Conservation (phyloP, 2,888 invertebrate species). For the Adelphocoris suturalis region DNA sequence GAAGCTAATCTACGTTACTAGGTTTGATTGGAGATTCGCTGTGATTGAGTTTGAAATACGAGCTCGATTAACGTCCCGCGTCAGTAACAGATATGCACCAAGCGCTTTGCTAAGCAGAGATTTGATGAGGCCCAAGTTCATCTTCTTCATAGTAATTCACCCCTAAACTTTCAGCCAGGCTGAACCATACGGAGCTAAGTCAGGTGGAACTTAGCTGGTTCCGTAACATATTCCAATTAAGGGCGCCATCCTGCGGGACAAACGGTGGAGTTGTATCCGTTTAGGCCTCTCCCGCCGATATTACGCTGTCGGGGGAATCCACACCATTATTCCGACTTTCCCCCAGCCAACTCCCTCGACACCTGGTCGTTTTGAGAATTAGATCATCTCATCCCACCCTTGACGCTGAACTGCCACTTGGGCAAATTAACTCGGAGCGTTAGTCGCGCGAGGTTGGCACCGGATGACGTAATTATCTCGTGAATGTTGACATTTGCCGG, state of each 20-base stretch:
- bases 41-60: too few species aligned
- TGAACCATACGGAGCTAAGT: background rate
- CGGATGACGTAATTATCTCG: background rate
- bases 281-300: background rate
- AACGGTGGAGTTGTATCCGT: background rate
- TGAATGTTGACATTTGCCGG: background rate
- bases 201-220: background rate
- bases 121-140: too few species aligned
- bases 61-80: too few species aligned
- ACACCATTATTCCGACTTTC: background rate
- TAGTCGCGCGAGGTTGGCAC: background rate
- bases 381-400: background rate
- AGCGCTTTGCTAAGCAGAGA: too few species aligned
- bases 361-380: background rate
- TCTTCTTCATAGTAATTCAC: too few species aligned
- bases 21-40: too few species aligned
- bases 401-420: background rate
- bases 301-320: background rate
- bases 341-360: background rate
- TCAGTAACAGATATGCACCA: too few species aligned
- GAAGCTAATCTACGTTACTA: too few species aligned
- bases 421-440: background rate
- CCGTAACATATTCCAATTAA: background rate
- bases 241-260: background rate
- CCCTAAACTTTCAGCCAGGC: background rate